Evolutionary conservation across 1,140 invertebrate species (phyloP), one percentile per base, ranked within the genome.

Genomic region (Monochamus saltuarius): DNA sequence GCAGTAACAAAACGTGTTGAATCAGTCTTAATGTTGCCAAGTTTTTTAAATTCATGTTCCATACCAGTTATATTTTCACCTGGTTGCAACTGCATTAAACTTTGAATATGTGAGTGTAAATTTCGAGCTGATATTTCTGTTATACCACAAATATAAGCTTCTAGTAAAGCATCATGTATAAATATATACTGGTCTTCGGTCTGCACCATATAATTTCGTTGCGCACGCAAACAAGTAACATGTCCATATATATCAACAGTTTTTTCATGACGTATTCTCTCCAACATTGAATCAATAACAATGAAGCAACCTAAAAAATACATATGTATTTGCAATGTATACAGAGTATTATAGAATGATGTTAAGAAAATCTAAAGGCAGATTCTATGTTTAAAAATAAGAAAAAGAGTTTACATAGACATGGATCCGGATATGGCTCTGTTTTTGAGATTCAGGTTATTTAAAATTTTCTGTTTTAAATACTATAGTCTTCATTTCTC

Each of bases 141-240:
- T 65, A 89, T 88, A 4, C 96, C 97, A 73, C 94, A 95, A 45
- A 95, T 89, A 0, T 98, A 93, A 1, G 96, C 96, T 78, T 99
- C 97, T 7, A 99, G 80, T 1, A 98, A 83, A 7, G 95, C 89
- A 75, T 99, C 97, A 75, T 99, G 96, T 64, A 99, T 99, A 79
- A 99, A 99, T 56, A 99, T 95, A 77, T 99, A 99, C 77, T 99
- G 98, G 77, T 99, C 97, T 77, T 99, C 97, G 0, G 97, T 99
- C 80, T 99, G 94, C 35, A 92, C 87, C 94, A 97, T 98, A 75
- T 97, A 98, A 75, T 97, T 97, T 51, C 98, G 85, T 77, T 99
- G 98, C 9, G 96, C 93, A 56, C 98, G 84, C 16, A 99, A 81
- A 73, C 94, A 97, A 2, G 96, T 99, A 4, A 99, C 97, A 80